These are phyloP conservation scores for Melinaea marsaeus DNA, from an alignment of 2,888 invertebrate species.

Conservation along the genomic window DNA sequence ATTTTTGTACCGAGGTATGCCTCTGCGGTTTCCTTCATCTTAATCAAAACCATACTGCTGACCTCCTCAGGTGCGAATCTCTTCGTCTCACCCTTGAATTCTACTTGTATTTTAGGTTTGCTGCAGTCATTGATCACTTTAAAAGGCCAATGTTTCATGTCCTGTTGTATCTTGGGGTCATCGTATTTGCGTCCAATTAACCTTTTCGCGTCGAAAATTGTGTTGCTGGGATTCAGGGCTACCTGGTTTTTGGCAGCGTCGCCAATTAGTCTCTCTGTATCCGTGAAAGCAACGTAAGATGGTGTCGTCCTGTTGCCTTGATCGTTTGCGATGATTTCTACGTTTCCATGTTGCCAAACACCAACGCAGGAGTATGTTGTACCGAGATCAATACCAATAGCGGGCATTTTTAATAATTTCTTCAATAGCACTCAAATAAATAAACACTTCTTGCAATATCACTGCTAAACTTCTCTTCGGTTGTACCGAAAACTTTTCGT, in stretches of 20 bases:
- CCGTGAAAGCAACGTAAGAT: conserved; percentile 86
- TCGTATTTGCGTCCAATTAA: conserved; percentile 86
- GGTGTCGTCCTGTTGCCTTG: conserved; percentile 85
- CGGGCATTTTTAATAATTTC: conserved; percentile 42
- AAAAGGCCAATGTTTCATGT: conserved; percentile 89
- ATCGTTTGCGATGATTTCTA: conserved; percentile 82
- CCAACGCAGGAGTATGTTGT: conserved; percentile 58
- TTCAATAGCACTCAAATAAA: conserved; percentile 4
- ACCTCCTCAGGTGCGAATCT: conserved; percentile 80
- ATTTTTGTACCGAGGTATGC: conserved; percentile 80
- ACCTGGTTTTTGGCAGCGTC: conserved; percentile 82
- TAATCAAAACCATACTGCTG: conserved; percentile 83
- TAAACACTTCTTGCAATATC: not conserved
- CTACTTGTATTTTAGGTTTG: conserved; percentile 80
- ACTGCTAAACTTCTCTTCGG: conserved; percentile 1
- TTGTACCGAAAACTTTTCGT: not conserved
- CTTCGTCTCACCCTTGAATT: conserved; percentile 78
- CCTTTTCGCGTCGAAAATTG: conserved; percentile 84
- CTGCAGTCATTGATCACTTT: conserved; percentile 77
- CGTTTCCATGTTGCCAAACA: conserved; percentile 75
- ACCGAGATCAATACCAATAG: conserved; percentile 58
- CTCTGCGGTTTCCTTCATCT: conserved; percentile 87
- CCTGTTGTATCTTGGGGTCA: conserved; percentile 82
- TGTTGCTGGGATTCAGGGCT: conserved; percentile 82
- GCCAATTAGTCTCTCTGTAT: conserved; percentile 82